Evolutionary conservation across 2,888 invertebrate genomes (phyloP), one percentile per base, ranked within the genome.

Genomic region (Rotaria magnacalcarata): DNA sequence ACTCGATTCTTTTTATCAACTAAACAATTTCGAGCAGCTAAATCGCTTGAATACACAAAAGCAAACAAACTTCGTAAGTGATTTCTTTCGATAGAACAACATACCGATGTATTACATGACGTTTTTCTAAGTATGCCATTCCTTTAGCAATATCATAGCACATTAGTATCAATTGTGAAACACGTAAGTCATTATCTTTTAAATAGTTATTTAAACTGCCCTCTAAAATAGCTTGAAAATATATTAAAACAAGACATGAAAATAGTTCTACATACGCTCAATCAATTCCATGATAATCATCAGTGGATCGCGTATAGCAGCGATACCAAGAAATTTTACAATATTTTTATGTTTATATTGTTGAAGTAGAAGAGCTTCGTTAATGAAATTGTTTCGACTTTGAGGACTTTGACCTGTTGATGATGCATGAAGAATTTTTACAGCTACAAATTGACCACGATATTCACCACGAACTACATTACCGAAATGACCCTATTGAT

Each of bases 261-360:
- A 14, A 50, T 14, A 8, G 34, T 34, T 34, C 14, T 10, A 67
- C 16, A 34, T 67, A 94, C 95, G 95, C 88, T 95, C 94, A 84
- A 97, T 97, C 87, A 96, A 93, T 92, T 98, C 98, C 97, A 98
- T 97, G 56, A 98, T 96, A 89, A 98, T 97, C 96, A 97, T 97
- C 87, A 98, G 96, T 0, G 98, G 98, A 89, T 97, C 96, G 90
- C 96, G 96, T 91, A 97, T 97, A 88, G 97, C 97, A 89, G 97
- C 97, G 89, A 98, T 97, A 50, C 98, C 98, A 89, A 97, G 96
- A 67, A 98, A 93, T 90, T 95, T 94, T 58, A 97, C 97, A 88
- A 97, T 96, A 92, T 97, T 97, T 0, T 96, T 96, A 91, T 97
- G 97, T 91, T 96, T 95, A 91, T 97, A 97, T 91, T 96, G 96